Evolutionary conservation across 1,140 invertebrate genomes (phyloP), one percentile per base, ranked within the genome.

Genomic region (Orius insidiosus): DNA sequence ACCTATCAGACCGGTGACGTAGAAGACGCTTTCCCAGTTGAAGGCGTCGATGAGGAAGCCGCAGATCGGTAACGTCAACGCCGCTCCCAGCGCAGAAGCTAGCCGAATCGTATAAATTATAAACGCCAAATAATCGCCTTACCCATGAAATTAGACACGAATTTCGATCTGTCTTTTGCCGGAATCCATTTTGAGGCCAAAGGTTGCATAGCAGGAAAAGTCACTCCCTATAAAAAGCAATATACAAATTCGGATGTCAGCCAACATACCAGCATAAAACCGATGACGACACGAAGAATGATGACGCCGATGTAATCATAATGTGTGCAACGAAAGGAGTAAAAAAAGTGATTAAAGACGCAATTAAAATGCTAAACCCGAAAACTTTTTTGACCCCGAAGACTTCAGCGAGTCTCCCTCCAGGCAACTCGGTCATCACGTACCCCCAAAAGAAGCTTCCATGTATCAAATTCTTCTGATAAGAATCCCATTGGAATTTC

Each of bases 361-460:
- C 84, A 18, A 79, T 60, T 15, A 90, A 62, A 68, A 90, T 87
- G 38, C 84, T 84, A 57, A 78, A 76, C 37, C 83, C 85, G 54
- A 92, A 87, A 9, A 92, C 78, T 56, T 63, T 72, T 63, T 78
- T 77, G 2, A 80, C 78, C 10, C 85, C 84, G 41, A 86, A 70
- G 19, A 82, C 60, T 58, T 90, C 86, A 9, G 84, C 81, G 31
- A 90, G 62, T 44, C 84, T 69, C 4, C 86, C 86, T 7, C 86
- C 88, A 0, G 87, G 85, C 35, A 93, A 63, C 61, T 89, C 88
- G 33, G 85, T 88, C 24, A 83, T 67, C 6, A 90, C 72, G 61
- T 90, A 92, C 3, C 87, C 87, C 79, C 84, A 86, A 67, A 85
- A 92, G 68, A 90, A 92, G 50, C 77, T 75, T 7, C 85, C 85